Evolutionary conservation across 2,113 vertebrate species (phyloP).

Genomic region (Pachyramphus minor): DNA sequence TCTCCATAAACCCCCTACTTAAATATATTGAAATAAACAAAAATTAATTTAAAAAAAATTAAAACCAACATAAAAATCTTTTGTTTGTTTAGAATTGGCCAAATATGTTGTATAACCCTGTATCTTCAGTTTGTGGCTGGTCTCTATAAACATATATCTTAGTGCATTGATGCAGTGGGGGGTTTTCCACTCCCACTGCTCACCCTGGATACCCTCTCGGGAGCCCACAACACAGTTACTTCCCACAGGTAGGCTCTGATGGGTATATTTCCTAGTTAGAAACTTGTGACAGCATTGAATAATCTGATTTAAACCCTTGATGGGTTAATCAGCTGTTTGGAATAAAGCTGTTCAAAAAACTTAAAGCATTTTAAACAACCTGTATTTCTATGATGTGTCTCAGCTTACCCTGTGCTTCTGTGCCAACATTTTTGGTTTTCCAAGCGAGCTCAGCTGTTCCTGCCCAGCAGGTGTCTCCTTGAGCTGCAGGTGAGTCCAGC

Average conservation of each 20-base stretch:
- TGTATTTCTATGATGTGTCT: background rate
- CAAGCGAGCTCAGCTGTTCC: background rate
- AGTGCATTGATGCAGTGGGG: background rate
- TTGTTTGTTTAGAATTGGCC: background rate
- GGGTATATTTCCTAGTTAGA: background rate
- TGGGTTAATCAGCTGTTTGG: background rate
- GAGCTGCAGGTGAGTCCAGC: background rate
- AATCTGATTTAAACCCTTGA: background rate
- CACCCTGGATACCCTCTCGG: background rate
- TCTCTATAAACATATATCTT: rapidly evolving
- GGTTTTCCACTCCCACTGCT: too few species aligned
- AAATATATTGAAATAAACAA: background rate
- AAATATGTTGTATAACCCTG: background rate
- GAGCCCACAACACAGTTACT: background rate
- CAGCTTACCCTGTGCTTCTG: background rate
- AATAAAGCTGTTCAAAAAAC: background rate
- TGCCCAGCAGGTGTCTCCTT: background rate
- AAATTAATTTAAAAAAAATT: background rate
- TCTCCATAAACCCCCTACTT: background rate
- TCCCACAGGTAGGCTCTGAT: background rate
- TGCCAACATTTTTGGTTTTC: background rate
- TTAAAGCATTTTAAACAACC: background rate
- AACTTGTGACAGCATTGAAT: background rate
- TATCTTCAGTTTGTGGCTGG: background rate
- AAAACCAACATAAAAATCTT: background rate